Percentiles rank a stretch among this genome's conserved stretches.
These are phyloP conservation scores for Smutsia gigantea DNA, from an alignment of 2,797 vertebrate species.

Conservation along the genomic window DNA sequence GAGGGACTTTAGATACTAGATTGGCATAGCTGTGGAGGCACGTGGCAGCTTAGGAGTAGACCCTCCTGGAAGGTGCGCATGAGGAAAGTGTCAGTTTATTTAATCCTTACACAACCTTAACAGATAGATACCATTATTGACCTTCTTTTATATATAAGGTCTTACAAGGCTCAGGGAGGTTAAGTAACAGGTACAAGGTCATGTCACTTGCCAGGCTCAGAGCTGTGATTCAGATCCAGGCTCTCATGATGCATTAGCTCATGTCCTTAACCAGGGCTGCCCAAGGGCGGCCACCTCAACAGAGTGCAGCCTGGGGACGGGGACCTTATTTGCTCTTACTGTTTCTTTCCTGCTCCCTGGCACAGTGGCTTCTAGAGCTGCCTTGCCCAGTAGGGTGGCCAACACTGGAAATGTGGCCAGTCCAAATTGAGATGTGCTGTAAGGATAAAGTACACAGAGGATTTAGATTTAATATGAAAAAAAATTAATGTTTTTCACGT, in stretches of 20 bases:
- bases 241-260: accelerated
- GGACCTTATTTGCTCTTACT: background rate
- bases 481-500: background rate
- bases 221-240: background rate
- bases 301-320: too few relatives aligned
- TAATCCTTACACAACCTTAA: too few relatives aligned
- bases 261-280: accelerated
- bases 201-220: accelerated
- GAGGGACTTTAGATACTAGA: accelerated
- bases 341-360: too few relatives aligned
- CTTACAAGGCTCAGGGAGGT: background rate
- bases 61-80: accelerated
- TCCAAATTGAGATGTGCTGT: background rate
- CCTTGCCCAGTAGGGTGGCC: background rate
- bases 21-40: background rate
- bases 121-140: too few relatives aligned
- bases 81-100: background rate
- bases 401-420: background rate
- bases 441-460: accelerated
- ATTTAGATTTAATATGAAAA: background rate
- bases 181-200: too few relatives aligned
- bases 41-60: background rate
- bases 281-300: accelerated
- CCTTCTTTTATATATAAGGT: background rate
- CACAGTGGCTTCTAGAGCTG: background rate